Base-by-base conservation (phyloP, 2,797 vertebrate species). In the Dallia pectoralis region DNA sequence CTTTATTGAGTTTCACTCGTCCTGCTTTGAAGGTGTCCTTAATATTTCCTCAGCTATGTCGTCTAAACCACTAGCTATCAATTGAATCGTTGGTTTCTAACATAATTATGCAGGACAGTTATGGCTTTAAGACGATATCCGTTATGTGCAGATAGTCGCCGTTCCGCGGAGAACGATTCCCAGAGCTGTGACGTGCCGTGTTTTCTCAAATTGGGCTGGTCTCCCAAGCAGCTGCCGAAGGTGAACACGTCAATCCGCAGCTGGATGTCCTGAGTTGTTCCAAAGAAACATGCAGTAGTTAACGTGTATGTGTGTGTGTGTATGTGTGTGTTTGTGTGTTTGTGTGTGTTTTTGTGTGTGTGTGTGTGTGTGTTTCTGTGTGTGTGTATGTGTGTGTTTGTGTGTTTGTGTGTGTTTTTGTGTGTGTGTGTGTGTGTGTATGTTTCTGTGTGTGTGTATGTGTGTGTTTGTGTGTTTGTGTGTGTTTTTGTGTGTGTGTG, bases 131-230 rank as follows among this genome's bases (percentile, higher is more conserved):
- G 11, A 0, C 22, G 2, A 0, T 4, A 66, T 66, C 16, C 40
- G 30, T 77, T 78, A 29, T 82, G 32, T 70, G 32, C 86, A 95
- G 94, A 94, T 70, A 89, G 88, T 5, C 89, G 91, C 0, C 93
- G 93, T 47, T 95, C 94, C 1, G 86, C 82, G 66, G 94, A 94
- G 73, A 95, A 95, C 78, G 94, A 94, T 78, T 91, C 87, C 0
- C 94, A 95, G 87, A 81, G 89, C 79, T 94, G 91, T 81, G 93
- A 95, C 14, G 88, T 95, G 67, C 88, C 92, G 3, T 89, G 93
- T 6, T 95, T 95, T 83, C 91, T 95, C 65, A 95, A 94, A 85
- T 88, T 95, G 30, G 89, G 91, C 71, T 95, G 95, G 95, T 92
- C 93, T 71, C 89, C 89, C 49, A 93, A 92, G 83, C 94, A 95